Evolutionary conservation across 2,888 invertebrate species (phyloP), one percentile per base, ranked within the genome.

Genomic region (Pycnomerus fuliginosus): DNA sequence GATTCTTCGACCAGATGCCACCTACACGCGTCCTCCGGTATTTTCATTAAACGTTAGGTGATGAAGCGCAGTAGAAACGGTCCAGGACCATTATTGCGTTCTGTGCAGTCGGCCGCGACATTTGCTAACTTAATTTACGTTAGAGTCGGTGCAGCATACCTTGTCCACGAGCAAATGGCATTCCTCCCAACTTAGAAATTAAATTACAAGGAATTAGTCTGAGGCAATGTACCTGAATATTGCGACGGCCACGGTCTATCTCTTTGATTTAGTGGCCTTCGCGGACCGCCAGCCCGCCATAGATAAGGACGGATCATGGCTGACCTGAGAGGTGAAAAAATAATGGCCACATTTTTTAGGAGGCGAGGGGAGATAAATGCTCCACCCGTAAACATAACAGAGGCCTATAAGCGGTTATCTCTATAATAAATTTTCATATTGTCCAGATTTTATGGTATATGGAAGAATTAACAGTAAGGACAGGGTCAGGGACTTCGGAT

Each of bases 1-100:
- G n/a, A n/a, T n/a, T n/a, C n/a, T n/a, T n/a, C n/a, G n/a, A n/a
- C n/a, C n/a, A n/a, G n/a, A n/a, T n/a, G n/a, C n/a, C n/a, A n/a
- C n/a, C n/a, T n/a, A n/a, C n/a, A n/a, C n/a, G n/a, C n/a, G n/a
- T n/a, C n/a, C n/a, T 59, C 60, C 62, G 66, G 68, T 64, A 68
- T 70, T 70, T 70, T 69, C 69, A 70, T 70, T 69, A 69, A 69
- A 60, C 55, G 55, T 56, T 63, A 66, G 64, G 66, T 68, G 68
- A 68, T 67, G 69, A 64, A 68, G 67, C 65, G 64, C 62, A 56
- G 56, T 50, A 53, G 59, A 61, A 62, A 61, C 56, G 62, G 57
- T 50, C n/a, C 51, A 53, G 52, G 35, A 29, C 60, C 61, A 61
- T 66, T 68, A 68, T 68, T 67, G 64, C 64, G 61, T 61, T 53